These are phyloP conservation scores for Ahaetulla prasina DNA, from an alignment of 2,113 vertebrate genomes.

Conservation along the genomic window DNA sequence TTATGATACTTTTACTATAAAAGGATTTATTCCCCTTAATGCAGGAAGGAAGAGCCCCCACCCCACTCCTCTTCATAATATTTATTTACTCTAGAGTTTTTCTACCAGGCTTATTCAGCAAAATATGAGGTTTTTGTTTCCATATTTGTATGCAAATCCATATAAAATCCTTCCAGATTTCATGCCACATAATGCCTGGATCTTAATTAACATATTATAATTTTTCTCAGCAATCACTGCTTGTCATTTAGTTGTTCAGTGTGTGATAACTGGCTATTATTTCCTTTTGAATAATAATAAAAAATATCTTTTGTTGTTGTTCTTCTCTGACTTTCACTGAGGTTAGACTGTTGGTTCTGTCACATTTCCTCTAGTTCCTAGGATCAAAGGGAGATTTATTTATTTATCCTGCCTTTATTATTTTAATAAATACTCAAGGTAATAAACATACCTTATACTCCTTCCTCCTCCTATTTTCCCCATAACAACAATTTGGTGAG, in stretches of 20 bases:
- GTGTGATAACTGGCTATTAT: background rate
- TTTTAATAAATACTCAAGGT: too few relatives aligned
- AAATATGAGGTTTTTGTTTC: background rate
- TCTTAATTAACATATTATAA: constrained; percentile 23
- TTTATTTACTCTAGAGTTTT: background rate
- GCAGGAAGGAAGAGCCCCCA: background rate
- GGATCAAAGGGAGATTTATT: background rate
- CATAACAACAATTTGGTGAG: too few relatives aligned
- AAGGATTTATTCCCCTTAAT: background rate
- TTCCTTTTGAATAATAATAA: background rate
- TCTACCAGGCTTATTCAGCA: background rate
- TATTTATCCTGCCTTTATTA: too few relatives aligned
- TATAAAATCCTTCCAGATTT: constrained; percentile 14
- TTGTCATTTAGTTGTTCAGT: constrained; percentile 12
- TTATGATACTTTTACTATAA: too few relatives aligned
- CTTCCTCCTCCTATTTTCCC: too few relatives aligned
- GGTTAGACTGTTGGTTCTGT: background rate
- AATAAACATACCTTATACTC: too few relatives aligned
- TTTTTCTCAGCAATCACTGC: background rate
- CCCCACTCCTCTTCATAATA: too few relatives aligned
- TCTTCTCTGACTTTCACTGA: background rate
- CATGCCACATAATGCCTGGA: background rate
- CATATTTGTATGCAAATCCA: constrained; percentile 17
- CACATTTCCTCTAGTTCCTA: background rate
- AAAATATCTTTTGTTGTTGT: too few relatives aligned